A percentile compares a stretch with the other conserved stretches of the same genome.
These are phyloP conservation scores for Lepilemur ruficaudatus DNA, from an alignment of 2,797 vertebrate genomes.

Conservation along the genomic window DNA sequence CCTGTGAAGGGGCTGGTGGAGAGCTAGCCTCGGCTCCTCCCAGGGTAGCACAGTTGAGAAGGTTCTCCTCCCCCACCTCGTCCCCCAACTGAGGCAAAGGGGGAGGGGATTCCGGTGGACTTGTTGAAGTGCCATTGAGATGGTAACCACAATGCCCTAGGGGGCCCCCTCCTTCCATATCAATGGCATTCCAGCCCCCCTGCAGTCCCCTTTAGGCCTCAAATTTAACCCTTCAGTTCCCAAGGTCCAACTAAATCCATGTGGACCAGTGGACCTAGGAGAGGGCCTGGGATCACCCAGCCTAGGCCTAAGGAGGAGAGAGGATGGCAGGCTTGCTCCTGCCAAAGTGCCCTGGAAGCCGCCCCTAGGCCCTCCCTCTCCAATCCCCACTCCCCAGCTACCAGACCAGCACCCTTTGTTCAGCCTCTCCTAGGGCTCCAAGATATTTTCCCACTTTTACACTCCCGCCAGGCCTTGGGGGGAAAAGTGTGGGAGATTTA, in stretches of 20 bases:
- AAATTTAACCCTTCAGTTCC: constrained; percentile 49
- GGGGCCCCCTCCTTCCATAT: neutral
- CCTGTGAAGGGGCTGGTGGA: neutral
- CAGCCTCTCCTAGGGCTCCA: no score
- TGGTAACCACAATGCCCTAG: neutral
- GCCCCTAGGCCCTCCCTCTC: neutral
- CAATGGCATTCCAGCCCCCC: neutral
- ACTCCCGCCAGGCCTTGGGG: neutral
- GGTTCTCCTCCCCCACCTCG: neutral
- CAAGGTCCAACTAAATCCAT: neutral
- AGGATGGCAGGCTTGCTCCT: neutral
- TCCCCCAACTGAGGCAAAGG: rapidly evolving
- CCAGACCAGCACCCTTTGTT: no score
- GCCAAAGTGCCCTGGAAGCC: no score
- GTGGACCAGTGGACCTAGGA: neutral
- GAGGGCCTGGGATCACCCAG: neutral
- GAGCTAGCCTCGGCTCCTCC: neutral
- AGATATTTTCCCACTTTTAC: neutral
- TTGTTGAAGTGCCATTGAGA: constrained; percentile 6
- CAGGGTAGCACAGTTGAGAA: rapidly evolving
- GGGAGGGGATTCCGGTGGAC: neutral
- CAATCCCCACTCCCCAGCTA: no score
- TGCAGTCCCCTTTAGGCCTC: neutral
- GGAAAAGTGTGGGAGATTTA: neutral
- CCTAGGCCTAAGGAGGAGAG: neutral